Percentiles rank a stretch among this genome's conserved stretches.
These are phyloP conservation scores for Mustela nigripes DNA, from an alignment of 2,113 vertebrate genomes.

Conservation along the genomic window DNA sequence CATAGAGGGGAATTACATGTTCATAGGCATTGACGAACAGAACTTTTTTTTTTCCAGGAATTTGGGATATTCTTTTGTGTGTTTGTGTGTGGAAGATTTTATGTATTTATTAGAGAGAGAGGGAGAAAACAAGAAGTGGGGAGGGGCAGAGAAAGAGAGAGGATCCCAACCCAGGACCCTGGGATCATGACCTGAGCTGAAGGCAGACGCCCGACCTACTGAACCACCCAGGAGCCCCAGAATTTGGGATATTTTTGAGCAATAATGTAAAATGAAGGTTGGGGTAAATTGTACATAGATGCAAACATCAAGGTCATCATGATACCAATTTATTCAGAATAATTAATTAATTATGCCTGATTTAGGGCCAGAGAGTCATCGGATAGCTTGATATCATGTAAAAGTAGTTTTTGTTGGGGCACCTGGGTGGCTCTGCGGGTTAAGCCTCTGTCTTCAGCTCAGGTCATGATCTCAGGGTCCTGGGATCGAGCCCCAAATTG, in stretches of 20 bases:
- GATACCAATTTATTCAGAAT: not conserved
- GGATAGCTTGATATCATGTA: not conserved
- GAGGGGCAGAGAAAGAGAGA: no score
- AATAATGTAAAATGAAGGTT: not conserved
- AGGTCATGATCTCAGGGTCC: no score
- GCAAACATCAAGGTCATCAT: not conserved
- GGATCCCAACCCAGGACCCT: no score
- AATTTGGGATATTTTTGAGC: conserved; percentile 9
- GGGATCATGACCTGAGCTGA: no score
- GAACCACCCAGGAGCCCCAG: no score
- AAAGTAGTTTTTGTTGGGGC: not conserved
- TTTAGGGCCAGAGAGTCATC: conserved; percentile 12
- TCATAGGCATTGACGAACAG: not conserved
- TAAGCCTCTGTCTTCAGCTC: no score
- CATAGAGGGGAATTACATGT: not conserved
- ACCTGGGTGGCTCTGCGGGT: no score
- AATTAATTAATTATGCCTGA: not conserved
- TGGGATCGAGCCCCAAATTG: no score
- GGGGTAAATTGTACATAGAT: not conserved
- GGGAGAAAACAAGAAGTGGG: no score
- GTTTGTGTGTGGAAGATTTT: no score
- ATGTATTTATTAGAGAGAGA: no score
- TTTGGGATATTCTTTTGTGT: not conserved
- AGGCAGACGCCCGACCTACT: no score
- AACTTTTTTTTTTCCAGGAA: not conserved